A percentile compares a stretch with the other conserved stretches of the same genome.
These are phyloP conservation scores for Hestina assimilis DNA, from an alignment of 1,140 invertebrate species.

Conservation along the genomic window DNA sequence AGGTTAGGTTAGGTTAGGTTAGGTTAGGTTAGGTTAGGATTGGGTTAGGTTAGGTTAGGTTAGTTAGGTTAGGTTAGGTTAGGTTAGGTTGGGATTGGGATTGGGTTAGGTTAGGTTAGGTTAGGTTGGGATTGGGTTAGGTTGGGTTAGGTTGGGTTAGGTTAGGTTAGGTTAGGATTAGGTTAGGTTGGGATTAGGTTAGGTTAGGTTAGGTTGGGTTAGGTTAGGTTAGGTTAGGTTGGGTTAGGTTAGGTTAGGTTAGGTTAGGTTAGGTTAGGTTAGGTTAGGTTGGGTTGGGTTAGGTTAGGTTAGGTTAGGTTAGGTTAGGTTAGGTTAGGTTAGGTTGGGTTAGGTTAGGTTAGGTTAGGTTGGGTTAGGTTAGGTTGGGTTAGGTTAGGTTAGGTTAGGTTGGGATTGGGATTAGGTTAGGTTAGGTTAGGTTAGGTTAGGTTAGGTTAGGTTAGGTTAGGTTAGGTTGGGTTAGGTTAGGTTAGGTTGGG, in stretches of 20 bases:
- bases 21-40: constrained; percentile 27
- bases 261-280: constrained; percentile 45
- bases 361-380: constrained; percentile 2
- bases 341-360: constrained; percentile 9
- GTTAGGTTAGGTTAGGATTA: constrained; percentile 34
- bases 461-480: constrained; percentile 9
- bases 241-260: constrained; percentile 43
- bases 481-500: constrained; percentile 10
- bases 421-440: too few relatives aligned
- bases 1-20: constrained; percentile 40
- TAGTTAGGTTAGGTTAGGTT: constrained; percentile 42
- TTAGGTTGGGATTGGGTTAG: too few relatives aligned
- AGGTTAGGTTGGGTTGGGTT: constrained; percentile 28
- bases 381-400: too few relatives aligned
- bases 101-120: too few relatives aligned
- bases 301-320: constrained; percentile 39
- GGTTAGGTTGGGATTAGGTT: too few relatives aligned
- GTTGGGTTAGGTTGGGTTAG: constrained; percentile 27
- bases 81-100: too few relatives aligned
- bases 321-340: constrained; percentile 12
- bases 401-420: too few relatives aligned
- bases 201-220: constrained; percentile 48
- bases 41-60: constrained; percentile 38
- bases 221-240: constrained; percentile 51
- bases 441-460: constrained; percentile 10